These are phyloP conservation scores for Noctuana brunneofusca DNA, from an alignment of 2,888 invertebrate genomes.

Conservation along the genomic window DNA sequence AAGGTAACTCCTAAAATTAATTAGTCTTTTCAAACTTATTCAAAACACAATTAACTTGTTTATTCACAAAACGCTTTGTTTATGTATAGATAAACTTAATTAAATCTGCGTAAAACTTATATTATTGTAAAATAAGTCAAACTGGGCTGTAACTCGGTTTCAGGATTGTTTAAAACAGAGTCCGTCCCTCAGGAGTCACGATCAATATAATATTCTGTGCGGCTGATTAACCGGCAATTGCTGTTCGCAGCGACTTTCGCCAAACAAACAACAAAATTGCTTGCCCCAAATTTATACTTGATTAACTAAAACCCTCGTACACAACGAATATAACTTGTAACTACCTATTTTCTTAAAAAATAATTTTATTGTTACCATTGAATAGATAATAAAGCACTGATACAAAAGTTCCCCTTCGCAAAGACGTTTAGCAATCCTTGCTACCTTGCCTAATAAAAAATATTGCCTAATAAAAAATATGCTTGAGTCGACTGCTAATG, in stretches of 20 bases:
- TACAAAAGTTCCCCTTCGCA: too few relatives aligned
- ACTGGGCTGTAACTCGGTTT: background rate
- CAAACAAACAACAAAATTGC: constrained; percentile 10
- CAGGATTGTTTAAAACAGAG: background rate
- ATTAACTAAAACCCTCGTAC: background rate
- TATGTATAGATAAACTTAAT: background rate
- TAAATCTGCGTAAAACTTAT: background rate
- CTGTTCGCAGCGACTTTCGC: background rate
- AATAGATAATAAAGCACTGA: too few relatives aligned
- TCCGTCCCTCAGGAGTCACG: constrained; percentile 8
- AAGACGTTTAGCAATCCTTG: too few relatives aligned
- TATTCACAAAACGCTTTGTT: background rate
- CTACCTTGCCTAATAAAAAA: too few relatives aligned
- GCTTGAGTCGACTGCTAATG: too few relatives aligned
- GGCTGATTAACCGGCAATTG: constrained; percentile 4
- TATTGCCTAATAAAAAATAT: too few relatives aligned
- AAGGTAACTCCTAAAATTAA: background rate
- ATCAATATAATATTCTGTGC: constrained; percentile 8
- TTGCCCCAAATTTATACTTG: background rate
- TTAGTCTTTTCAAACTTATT: background rate
- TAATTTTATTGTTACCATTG: too few relatives aligned
- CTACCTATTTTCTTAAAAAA: background rate
- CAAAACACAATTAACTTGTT: background rate
- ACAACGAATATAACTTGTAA: background rate
- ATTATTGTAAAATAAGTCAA: constrained; percentile 5